Evolutionary conservation across 2,888 invertebrate genomes (phyloP).

Genomic region (Brenthis hecate): DNA sequence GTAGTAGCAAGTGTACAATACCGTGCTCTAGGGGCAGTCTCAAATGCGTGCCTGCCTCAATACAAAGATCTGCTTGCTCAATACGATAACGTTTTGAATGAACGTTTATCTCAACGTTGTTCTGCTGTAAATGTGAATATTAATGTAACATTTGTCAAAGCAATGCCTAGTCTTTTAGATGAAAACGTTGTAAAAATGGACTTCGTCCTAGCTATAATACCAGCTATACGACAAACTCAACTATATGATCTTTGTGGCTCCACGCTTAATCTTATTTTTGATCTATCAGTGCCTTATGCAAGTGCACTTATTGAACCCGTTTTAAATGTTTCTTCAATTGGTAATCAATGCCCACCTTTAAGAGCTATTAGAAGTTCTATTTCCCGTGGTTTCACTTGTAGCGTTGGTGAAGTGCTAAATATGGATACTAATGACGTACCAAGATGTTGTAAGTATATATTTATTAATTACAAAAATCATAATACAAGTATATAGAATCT

Average conservation of each 20-base stretch:
- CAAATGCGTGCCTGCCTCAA: constrained; percentile 90
- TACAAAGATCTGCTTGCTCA: constrained; percentile 92
- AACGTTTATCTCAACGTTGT: constrained; percentile 93
- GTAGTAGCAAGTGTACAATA: constrained; percentile 93
- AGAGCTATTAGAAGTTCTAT: constrained; percentile 93
- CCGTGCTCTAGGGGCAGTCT: constrained; percentile 94
- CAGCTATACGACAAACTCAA: constrained; percentile 94
- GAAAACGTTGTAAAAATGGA: constrained; percentile 95
- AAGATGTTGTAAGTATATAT: constrained; percentile 90
- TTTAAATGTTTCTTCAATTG: constrained; percentile 93
- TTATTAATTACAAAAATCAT: neutral
- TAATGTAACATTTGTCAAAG: constrained; percentile 94
- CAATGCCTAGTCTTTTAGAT: constrained; percentile 89
- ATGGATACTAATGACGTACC: constrained; percentile 96
- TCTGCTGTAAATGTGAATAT: constrained; percentile 97
- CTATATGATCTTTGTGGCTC: constrained; percentile 97
- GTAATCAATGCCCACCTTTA: constrained; percentile 95
- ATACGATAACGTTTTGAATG: constrained; percentile 90
- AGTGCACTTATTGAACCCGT: constrained; percentile 94
- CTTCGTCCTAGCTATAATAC: constrained; percentile 93
- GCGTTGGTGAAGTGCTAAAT: constrained; percentile 95
- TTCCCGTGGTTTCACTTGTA: constrained; percentile 95
- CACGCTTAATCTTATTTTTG: constrained; percentile 95
- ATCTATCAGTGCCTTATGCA: constrained; percentile 95
- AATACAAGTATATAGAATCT: neutral